phyloP scores from a whole-genome alignment of 37 sponge, comb jelly and placozoan genomes.

The Theonella swinhoei region DNA sequence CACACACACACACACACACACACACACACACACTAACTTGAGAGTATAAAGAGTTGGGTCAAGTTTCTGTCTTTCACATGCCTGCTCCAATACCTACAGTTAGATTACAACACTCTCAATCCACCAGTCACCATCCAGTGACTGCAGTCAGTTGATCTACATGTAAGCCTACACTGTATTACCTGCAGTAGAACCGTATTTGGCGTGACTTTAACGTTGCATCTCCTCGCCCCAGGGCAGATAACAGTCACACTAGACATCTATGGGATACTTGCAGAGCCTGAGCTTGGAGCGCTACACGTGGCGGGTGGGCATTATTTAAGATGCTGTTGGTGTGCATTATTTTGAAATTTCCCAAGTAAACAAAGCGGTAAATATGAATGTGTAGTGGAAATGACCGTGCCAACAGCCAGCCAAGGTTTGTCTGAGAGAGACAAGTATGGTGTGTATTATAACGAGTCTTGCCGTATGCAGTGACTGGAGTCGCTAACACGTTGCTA shows the following conservation, averaged over 20 bases:
- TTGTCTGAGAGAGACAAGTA: too few relatives aligned
- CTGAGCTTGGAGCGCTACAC: too few relatives aligned
- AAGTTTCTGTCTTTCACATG: conserved; percentile 37
- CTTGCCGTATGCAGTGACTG: conserved; percentile 1
- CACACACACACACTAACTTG: conserved; percentile 43
- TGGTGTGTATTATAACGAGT: too few relatives aligned
- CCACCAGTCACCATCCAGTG: too few relatives aligned
- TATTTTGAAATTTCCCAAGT: conserved; percentile 9
- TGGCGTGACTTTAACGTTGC: conserved; percentile 40
- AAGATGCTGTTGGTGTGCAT: not conserved
- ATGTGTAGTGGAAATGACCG: not conserved
- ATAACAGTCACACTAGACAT: conserved; percentile 27
- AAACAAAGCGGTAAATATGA: not conserved
- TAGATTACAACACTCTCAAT: too few relatives aligned
- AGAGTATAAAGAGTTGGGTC: conserved; percentile 45
- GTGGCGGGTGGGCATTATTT: not conserved
- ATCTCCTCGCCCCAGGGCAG: conserved; percentile 60
- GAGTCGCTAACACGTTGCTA: conserved; percentile 11
- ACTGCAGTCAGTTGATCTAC: too few relatives aligned
- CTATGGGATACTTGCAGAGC: not conserved
- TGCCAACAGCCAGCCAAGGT: not conserved
- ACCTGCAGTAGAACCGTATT: conserved; percentile 58
- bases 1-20: too few relatives aligned
- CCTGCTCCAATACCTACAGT: conserved; percentile 62
- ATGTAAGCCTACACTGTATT: not conserved